phyloP scores from a whole-genome alignment of 2,797 vertebrate species.

The Lateolabrax maculatus region DNA sequence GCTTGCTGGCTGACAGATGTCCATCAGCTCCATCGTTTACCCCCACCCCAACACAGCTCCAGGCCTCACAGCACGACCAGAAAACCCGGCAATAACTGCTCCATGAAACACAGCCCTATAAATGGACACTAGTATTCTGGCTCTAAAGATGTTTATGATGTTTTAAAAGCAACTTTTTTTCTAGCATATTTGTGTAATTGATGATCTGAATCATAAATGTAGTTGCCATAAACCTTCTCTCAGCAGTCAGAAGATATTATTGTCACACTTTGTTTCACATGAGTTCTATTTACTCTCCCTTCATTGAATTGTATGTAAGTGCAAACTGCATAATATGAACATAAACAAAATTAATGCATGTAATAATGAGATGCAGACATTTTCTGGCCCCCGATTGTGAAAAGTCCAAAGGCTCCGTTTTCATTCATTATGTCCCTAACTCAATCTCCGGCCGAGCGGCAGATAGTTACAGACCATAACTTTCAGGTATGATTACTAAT shows the following conservation, averaged over 20 bases:
- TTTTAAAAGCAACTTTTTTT: constrained; percentile 23
- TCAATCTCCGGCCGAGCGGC: constrained; percentile 56
- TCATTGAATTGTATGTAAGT: constrained; percentile 9
- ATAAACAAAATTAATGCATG: constrained; percentile 16
- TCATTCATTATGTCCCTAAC: constrained; percentile 67
- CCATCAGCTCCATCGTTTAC: constrained; percentile 64
- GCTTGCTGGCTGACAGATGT: constrained; percentile 75
- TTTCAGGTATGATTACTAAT: constrained; percentile 77
- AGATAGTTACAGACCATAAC: constrained; percentile 76
- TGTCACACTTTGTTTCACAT: constrained; percentile 32
- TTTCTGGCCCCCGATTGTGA: constrained; percentile 35
- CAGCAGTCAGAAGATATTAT: constrained; percentile 32
- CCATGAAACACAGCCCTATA: constrained; percentile 44
- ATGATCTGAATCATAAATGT: constrained; percentile 21
- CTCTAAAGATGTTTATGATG: constrained; percentile 30
- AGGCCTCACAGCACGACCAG: constrained; percentile 43
- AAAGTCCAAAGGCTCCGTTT: constrained; percentile 37
- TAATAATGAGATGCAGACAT: constrained; percentile 38
- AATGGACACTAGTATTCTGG: constrained; percentile 37
- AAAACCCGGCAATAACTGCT: constrained; percentile 43
- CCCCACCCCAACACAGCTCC: constrained; percentile 32
- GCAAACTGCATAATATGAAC: constrained; percentile 21
- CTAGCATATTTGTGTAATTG: background rate
- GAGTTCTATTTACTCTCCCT: constrained; percentile 32
- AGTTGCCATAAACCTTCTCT: constrained; percentile 15